Percentiles rank a stretch among this genome's conserved stretches.
These are phyloP conservation scores for Cassiopea andromeda DNA, from an alignment of 30 jellyfish, hydroid and myxozoan genomes.

Conservation along the genomic window DNA sequence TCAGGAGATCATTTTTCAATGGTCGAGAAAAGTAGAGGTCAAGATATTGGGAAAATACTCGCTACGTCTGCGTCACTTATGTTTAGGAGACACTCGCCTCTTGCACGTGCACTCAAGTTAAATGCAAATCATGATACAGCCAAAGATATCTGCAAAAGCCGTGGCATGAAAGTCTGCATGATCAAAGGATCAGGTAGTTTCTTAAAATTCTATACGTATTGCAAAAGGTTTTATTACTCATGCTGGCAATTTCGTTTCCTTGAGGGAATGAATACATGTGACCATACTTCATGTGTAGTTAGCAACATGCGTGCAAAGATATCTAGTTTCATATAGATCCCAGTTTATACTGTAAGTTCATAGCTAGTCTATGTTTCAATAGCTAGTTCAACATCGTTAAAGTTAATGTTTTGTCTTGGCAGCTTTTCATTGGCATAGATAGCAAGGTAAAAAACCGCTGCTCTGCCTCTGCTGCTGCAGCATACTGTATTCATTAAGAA, in stretches of 20 bases:
- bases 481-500: too few species aligned
- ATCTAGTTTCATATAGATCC: too few species aligned
- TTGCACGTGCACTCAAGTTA: not conserved
- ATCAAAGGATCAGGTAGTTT: not conserved
- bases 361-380: too few species aligned
- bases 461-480: not conserved
- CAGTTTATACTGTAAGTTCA: too few species aligned
- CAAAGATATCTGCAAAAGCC: conserved; percentile 17
- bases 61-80: conserved; percentile 21
- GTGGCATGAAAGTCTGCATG: conserved; percentile 16
- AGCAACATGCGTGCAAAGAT: not conserved
- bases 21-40: conserved; percentile 24
- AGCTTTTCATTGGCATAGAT: too few species aligned
- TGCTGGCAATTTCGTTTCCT: too few species aligned
- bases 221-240: too few species aligned
- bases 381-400: too few species aligned
- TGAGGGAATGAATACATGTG: too few species aligned
- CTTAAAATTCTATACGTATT: too few species aligned
- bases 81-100: conserved; percentile 10
- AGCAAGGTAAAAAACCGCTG: too few species aligned
- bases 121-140: conserved; percentile 24
- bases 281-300: not conserved
- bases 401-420: too few species aligned
- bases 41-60: conserved; percentile 27
- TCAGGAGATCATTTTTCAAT: conserved; percentile 53